phyloP scores from a whole-genome alignment of 2,113 vertebrate genomes.

The Macrotus californicus region DNA sequence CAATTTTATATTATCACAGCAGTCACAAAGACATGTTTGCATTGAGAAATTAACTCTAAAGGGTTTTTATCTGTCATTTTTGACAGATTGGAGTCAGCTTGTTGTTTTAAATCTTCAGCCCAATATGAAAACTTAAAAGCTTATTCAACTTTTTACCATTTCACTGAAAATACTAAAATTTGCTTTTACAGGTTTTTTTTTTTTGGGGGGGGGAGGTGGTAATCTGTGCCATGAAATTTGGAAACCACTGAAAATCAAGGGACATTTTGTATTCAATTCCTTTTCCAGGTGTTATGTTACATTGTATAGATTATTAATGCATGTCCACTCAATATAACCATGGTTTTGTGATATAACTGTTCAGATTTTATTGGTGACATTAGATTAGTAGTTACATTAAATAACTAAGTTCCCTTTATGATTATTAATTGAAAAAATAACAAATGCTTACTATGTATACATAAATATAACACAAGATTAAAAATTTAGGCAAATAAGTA shows the following conservation, averaged over 20 bases:
- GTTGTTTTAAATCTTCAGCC: slow-evolving; percentile 57
- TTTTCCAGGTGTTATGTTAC: slow-evolving; percentile 75
- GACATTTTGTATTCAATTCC: slow-evolving; percentile 65
- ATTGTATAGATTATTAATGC: slow-evolving; percentile 79
- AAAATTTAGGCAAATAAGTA: neutral
- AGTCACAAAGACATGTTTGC: slow-evolving; percentile 21
- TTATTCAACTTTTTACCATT: slow-evolving; percentile 61
- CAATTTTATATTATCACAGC: slow-evolving; percentile 41
- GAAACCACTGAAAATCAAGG: slow-evolving; percentile 59
- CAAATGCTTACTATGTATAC: neutral
- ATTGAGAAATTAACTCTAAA: slow-evolving; percentile 4
- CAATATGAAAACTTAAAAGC: neutral
- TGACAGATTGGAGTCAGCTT: slow-evolving; percentile 40
- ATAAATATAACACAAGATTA: neutral
- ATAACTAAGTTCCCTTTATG: slow-evolving; percentile 59
- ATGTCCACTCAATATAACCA: slow-evolving; percentile 73
- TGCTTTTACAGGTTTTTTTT: slow-evolving; percentile 49
- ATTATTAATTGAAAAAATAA: slow-evolving; percentile 49
- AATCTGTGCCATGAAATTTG: slow-evolving; percentile 61
- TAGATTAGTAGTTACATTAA: slow-evolving; percentile 73
- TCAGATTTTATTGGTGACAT: slow-evolving; percentile 34
- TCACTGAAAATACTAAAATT: slow-evolving; percentile 65
- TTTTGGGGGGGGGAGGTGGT: neutral
- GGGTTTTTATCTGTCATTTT: slow-evolving; percentile 44
- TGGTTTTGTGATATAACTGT: slow-evolving; percentile 46